These are phyloP conservation scores for Pachydiplax longipennis DNA, from an alignment of 2,888 invertebrate species.

Conservation along the genomic window DNA sequence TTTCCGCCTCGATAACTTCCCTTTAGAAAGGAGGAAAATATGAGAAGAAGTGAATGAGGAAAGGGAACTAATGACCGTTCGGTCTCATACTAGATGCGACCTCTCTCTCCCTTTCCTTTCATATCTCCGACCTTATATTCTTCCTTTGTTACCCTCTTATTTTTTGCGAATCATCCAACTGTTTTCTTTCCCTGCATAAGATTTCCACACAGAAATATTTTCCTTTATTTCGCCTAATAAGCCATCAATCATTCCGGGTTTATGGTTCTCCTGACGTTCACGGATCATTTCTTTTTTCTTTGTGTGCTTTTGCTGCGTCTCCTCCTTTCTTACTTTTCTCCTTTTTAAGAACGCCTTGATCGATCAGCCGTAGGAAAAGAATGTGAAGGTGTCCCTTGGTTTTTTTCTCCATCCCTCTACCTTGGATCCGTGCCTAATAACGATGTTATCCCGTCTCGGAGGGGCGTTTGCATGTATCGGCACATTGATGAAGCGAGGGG, in stretches of 20 bases:
- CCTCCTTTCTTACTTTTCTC: not conserved
- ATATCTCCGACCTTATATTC: not conserved
- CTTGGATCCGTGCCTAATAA: not conserved
- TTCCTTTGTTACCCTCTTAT: not conserved
- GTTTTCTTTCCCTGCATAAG: not conserved
- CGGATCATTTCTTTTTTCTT: slow-evolving; percentile 14
- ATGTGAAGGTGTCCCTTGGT: not conserved
- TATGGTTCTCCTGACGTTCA: not conserved
- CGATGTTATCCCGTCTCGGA: not conserved
- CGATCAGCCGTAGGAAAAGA: not conserved
- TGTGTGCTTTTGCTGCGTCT: not conserved
- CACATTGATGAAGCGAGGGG: not conserved
- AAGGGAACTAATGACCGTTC: not conserved
- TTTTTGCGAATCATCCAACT: not conserved
- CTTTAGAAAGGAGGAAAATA: not conserved
- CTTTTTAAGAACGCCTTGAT: not conserved
- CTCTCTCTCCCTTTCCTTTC: not conserved
- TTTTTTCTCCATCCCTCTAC: not conserved
- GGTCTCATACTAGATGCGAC: not conserved
- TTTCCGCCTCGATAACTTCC: too few relatives aligned
- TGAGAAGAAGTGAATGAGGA: not conserved
- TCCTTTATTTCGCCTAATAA: not conserved
- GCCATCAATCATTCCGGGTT: slow-evolving; percentile 24
- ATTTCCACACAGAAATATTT: not conserved
- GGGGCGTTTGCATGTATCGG: not conserved